Evolutionary conservation across 1,140 invertebrate species (phyloP).

Genomic region (Latrodectus geometricus): DNA sequence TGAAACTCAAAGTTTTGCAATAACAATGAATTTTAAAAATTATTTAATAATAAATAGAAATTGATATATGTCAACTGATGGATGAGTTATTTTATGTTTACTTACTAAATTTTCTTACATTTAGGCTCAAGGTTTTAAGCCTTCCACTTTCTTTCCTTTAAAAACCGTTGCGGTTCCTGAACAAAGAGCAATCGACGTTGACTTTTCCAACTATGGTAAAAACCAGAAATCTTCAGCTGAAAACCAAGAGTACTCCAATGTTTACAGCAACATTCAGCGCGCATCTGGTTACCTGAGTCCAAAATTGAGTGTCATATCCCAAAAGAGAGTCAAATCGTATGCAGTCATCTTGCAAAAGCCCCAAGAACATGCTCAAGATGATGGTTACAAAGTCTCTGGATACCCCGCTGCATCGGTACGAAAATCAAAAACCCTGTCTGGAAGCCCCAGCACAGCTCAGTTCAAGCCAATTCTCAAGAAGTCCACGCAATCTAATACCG

Average conservation of each 20-base stretch:
- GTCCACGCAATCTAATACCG: neutral
- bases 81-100: too few species aligned
- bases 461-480: neutral
- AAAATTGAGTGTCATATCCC: neutral
- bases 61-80: too few species aligned
- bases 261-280: neutral
- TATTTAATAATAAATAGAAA: too few species aligned
- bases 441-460: neutral
- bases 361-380: neutral
- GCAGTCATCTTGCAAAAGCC: constrained; percentile 33
- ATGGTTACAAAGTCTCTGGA: neutral
- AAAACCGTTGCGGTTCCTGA: neutral
- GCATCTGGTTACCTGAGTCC: neutral
- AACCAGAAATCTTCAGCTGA: neutral
- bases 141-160: neutral
- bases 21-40: too few species aligned
- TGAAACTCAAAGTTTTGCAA: too few species aligned
- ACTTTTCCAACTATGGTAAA: neutral
- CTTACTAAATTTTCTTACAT: too few species aligned
- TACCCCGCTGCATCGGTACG: neutral
- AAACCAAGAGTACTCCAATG: neutral
- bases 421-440: neutral
- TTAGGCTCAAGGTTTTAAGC: constrained; percentile 15
- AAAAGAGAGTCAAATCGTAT: constrained; percentile 11
- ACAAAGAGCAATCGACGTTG: neutral